A percentile compares a stretch with the other conserved stretches of the same genome.
These are phyloP conservation scores for Thunnus maccoyii DNA, from an alignment of 2,113 vertebrate species.

Conservation along the genomic window DNA sequence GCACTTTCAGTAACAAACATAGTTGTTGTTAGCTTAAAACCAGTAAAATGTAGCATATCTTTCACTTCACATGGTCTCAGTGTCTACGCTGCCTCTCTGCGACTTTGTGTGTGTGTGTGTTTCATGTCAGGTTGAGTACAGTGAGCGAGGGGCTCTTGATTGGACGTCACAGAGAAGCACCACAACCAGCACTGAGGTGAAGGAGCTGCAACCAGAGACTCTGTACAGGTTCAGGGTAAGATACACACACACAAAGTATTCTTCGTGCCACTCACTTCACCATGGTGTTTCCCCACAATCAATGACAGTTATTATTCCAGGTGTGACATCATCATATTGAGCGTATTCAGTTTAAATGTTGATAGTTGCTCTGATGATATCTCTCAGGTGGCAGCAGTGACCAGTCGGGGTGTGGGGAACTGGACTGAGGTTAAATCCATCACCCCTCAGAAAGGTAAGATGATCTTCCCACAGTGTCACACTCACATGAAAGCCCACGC, in stretches of 20 bases:
- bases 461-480: background rate
- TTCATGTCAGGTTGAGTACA: conserved; percentile 90
- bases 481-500: too few relatives aligned
- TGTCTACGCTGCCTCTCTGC: too few relatives aligned
- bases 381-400: conserved; percentile 94
- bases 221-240: conserved; percentile 92
- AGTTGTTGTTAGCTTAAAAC: too few relatives aligned
- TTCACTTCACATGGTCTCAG: too few relatives aligned
- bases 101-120: conserved; percentile 12
- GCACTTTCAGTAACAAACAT: too few relatives aligned
- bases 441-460: conserved; percentile 89
- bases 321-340: too few relatives aligned
- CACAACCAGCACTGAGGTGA: conserved; percentile 84
- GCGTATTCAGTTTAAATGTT: background rate
- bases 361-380: background rate
- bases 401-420: conserved; percentile 93
- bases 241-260: background rate
- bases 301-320: too few relatives aligned
- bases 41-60: too few relatives aligned
- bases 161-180: conserved; percentile 90
- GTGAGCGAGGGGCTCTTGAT: conserved; percentile 83
- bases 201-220: conserved; percentile 82
- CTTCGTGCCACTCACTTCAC: too few relatives aligned
- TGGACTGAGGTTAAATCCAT: conserved; percentile 95
- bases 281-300: too few relatives aligned